phyloP scores from a whole-genome alignment of 1,140 invertebrate genomes.

The Anastatus disparis region DNA sequence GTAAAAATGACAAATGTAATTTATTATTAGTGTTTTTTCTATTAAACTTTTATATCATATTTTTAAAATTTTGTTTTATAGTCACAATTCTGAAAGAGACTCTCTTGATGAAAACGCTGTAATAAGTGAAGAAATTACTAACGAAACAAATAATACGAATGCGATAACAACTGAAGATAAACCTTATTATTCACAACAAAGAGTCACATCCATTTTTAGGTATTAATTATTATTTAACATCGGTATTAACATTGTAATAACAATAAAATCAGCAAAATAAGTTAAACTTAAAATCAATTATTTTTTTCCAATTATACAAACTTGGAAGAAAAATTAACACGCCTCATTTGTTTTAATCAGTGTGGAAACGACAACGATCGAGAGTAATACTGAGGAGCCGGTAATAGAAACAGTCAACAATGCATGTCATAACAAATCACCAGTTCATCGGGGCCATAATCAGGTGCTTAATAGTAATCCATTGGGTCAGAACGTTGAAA shows the following conservation, averaged over 20 bases:
- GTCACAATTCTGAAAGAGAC: slow-evolving; percentile 81
- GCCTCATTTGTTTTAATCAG: neutral
- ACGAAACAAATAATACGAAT: slow-evolving; percentile 68
- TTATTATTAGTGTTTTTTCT: neutral
- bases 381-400: slow-evolving; percentile 59
- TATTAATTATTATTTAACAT: slow-evolving; percentile 41
- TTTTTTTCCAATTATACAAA: neutral
- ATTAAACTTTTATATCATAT: slow-evolving; percentile 8
- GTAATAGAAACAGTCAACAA: no score
- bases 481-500: slow-evolving; percentile 83
- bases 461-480: slow-evolving; percentile 68
- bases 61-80: slow-evolving; percentile 57
- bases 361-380: slow-evolving; percentile 41
- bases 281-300: no score
- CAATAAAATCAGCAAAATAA: no score
- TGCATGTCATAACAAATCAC: slow-evolving; percentile 58
- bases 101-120: slow-evolving; percentile 89
- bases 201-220: slow-evolving; percentile 62
- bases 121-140: slow-evolving; percentile 71
- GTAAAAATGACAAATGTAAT: slow-evolving; percentile 61
- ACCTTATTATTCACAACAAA: slow-evolving; percentile 73
- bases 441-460: slow-evolving; percentile 66
- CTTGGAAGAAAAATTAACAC: neutral
- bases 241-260: no score
- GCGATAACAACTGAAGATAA: slow-evolving; percentile 66